These are phyloP conservation scores for Isoperla grammatica DNA, from an alignment of 2,888 invertebrate genomes.

Conservation along the genomic window DNA sequence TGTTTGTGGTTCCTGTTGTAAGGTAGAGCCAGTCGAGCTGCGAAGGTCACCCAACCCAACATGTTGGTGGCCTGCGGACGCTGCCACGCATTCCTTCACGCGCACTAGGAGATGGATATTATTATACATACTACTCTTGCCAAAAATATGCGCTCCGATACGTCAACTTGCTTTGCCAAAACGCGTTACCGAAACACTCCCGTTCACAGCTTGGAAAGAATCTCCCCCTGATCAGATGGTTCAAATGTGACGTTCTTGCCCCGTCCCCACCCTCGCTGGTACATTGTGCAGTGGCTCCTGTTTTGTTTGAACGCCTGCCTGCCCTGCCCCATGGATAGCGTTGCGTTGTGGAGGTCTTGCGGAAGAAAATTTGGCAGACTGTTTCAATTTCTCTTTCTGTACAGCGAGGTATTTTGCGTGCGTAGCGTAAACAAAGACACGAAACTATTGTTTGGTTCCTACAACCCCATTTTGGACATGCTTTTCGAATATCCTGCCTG, in stretches of 20 bases:
- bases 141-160: conserved; percentile 17
- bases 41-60: conserved; percentile 19
- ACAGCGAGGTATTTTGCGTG: too few species aligned
- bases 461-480: too few species aligned
- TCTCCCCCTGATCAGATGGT: background rate
- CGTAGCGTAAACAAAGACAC: too few species aligned
- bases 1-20: conserved; percentile 19
- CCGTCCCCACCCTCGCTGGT: background rate
- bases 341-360: too few species aligned
- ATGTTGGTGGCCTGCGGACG: background rate
- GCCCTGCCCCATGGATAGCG: too few species aligned
- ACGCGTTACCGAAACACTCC: conserved; percentile 1
- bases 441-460: too few species aligned
- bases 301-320: too few species aligned
- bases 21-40: background rate
- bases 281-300: background rate
- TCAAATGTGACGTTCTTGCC: background rate
- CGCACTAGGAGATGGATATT: conserved; percentile 18
- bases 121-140: conserved; percentile 23
- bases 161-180: background rate
- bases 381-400: too few species aligned
- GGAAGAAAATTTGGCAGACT: too few species aligned
- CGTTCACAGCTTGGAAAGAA: background rate
- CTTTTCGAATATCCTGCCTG: too few species aligned
- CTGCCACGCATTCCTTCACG: conserved; percentile 22